Evolutionary conservation across 2,113 vertebrate species (phyloP).

Genomic region (Eulemur rufifrons): DNA sequence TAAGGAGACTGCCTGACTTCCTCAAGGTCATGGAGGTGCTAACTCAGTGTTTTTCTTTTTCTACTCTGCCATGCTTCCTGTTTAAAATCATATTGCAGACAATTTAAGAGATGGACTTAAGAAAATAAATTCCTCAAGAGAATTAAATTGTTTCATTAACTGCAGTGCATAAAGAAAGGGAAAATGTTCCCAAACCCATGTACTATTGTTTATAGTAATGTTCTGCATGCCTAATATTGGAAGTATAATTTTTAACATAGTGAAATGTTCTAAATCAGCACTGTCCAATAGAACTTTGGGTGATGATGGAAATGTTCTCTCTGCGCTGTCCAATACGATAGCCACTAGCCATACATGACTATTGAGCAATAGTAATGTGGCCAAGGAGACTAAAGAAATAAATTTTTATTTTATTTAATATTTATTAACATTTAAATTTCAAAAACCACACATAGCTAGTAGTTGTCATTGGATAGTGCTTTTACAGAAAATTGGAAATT

Average conservation of each 20-base stretch:
- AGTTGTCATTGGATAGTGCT: background rate
- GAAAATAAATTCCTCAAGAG: constrained; percentile 21
- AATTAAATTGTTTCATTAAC: constrained; percentile 35
- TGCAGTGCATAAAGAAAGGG: background rate
- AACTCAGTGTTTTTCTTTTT: background rate
- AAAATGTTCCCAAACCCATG: background rate
- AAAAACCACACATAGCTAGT: background rate
- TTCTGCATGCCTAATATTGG: background rate
- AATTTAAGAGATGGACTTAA: constrained; percentile 30
- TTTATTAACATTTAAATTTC: constrained; percentile 30
- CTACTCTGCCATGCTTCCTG: background rate
- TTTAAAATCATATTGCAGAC: background rate
- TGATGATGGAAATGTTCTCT: background rate
- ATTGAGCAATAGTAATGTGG: background rate
- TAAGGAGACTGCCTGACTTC: background rate
- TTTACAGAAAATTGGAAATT: background rate
- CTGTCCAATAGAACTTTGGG: background rate
- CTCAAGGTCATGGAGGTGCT: background rate
- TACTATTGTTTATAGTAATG: background rate
- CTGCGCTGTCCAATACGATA: background rate
- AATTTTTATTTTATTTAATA: background rate
- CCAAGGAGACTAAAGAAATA: background rate
- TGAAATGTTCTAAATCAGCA: constrained; percentile 1
- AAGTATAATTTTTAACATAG: background rate
- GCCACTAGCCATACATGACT: background rate